phyloP scores from a whole-genome alignment of 2,888 invertebrate genomes.

The Cheilosia pagana region DNA sequence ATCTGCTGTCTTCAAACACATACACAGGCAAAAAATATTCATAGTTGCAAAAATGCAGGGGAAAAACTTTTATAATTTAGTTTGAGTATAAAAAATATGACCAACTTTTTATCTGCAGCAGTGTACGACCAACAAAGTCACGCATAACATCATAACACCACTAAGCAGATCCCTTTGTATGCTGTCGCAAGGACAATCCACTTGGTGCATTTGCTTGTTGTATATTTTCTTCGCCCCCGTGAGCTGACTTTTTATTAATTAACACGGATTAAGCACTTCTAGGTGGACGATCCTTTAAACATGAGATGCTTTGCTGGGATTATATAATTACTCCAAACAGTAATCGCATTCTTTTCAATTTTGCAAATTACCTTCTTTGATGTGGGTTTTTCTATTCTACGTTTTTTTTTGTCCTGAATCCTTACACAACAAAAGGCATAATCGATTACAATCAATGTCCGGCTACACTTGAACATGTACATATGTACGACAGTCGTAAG shows the following conservation, averaged over 20 bases:
- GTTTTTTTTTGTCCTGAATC: background rate
- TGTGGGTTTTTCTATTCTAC: too few species aligned
- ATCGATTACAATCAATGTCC: conserved; percentile 50
- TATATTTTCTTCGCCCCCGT: background rate
- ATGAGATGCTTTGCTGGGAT: conserved; percentile 43
- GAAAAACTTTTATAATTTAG: conserved; percentile 65
- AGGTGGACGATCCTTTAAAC: conserved; percentile 48
- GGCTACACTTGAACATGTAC: background rate
- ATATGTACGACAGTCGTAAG: background rate
- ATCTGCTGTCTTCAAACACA: conserved; percentile 36
- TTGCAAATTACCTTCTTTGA: conserved; percentile 24
- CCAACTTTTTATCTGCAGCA: conserved; percentile 21
- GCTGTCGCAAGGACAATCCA: conserved; percentile 37
- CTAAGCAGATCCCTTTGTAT: conserved; percentile 51
- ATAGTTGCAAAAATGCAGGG: conserved; percentile 48
- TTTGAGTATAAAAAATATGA: conserved; percentile 7
- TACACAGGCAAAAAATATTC: conserved; percentile 26
- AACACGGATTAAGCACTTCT: conserved; percentile 64
- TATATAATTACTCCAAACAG: conserved; percentile 56
- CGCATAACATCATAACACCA: conserved; percentile 60
- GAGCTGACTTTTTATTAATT: conserved; percentile 67
- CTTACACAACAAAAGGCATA: conserved; percentile 33
- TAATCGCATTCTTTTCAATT: conserved; percentile 52
- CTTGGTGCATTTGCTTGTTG: background rate
- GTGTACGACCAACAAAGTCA: conserved; percentile 57